phyloP scores from a whole-genome alignment of 1,140 invertebrate species.

The Rhynchophorus ferrugineus region DNA sequence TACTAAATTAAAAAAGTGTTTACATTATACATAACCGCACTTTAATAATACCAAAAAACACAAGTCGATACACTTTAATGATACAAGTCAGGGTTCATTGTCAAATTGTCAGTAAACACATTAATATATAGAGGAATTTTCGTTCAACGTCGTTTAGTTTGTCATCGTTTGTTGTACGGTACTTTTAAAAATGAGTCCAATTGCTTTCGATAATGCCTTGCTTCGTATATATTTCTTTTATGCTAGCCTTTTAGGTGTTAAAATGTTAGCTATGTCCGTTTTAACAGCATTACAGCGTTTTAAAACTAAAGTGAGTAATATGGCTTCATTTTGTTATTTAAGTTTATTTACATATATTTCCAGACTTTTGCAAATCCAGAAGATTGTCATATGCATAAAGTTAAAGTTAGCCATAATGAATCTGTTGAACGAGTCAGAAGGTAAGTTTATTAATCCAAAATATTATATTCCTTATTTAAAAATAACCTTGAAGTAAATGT shows the following conservation, averaged over 20 bases:
- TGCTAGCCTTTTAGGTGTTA: conserved; percentile 50
- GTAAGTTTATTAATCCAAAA: conserved; percentile 21
- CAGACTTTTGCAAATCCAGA: conserved; percentile 45
- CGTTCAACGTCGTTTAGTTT: background rate
- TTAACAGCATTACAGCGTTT: conserved; percentile 49
- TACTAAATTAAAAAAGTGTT: no score
- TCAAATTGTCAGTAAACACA: background rate
- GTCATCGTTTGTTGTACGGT: no score
- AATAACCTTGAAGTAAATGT: no score
- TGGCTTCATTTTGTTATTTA: background rate
- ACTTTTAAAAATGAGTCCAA: conserved; percentile 26
- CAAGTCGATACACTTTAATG: no score
- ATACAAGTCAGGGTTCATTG: background rate
- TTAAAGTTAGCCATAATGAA: conserved; percentile 37
- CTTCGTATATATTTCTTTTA: conserved; percentile 52
- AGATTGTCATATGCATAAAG: conserved; percentile 34
- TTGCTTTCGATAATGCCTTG: conserved; percentile 38
- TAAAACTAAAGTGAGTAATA: conserved; percentile 48
- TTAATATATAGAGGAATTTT: background rate
- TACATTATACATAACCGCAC: background rate
- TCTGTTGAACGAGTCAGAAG: conserved; percentile 42
- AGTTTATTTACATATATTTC: conserved; percentile 10
- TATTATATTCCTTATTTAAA: background rate
- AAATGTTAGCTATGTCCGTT: conserved; percentile 50
- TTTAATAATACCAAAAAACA: background rate